Conservation (phyloP, 2,888 invertebrate species). For the Sycophila texana region DNA sequence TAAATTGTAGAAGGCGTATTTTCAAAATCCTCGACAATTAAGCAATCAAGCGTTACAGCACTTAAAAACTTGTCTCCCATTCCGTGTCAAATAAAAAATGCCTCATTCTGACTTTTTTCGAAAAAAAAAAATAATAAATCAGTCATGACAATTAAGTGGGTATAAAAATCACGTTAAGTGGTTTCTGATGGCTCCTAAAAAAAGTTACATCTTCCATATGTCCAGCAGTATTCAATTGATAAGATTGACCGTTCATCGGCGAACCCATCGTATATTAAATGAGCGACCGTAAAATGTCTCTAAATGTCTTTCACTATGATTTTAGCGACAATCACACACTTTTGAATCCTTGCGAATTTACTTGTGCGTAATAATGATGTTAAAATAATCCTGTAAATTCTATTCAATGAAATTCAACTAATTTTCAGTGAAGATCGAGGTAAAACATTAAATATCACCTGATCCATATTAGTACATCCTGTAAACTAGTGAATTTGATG, state of each 20-base stretch:
- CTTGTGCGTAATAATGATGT: not conserved
- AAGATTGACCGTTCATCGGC: not conserved
- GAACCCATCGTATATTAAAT: slow-evolving; percentile 12
- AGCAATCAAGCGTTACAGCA: slow-evolving; percentile 25
- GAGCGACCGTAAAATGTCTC: slow-evolving; percentile 14
- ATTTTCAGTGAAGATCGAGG: too few species aligned
- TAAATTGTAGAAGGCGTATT: not conserved
- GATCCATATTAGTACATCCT: too few species aligned
- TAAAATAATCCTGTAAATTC: too few species aligned
- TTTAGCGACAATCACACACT: not conserved
- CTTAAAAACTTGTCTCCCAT: slow-evolving; percentile 8
- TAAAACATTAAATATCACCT: too few species aligned
- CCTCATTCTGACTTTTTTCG: not conserved
- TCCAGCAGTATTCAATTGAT: not conserved
- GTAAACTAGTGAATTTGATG: too few species aligned
- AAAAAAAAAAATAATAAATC: slow-evolving; percentile 36
- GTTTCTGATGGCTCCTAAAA: slow-evolving; percentile 36
- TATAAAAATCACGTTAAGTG: slow-evolving; percentile 52
- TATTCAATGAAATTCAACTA: too few species aligned
- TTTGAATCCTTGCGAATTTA: slow-evolving; percentile 17
- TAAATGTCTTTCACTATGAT: not conserved
- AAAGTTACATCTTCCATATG: slow-evolving; percentile 23
- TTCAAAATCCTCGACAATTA: slow-evolving; percentile 29
- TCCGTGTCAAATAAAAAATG: slow-evolving; percentile 16
- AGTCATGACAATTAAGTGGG: slow-evolving; percentile 27